phyloP scores from a whole-genome alignment of 64 coral and sea anemone genomes.

The Stichodactyla helianthus region DNA sequence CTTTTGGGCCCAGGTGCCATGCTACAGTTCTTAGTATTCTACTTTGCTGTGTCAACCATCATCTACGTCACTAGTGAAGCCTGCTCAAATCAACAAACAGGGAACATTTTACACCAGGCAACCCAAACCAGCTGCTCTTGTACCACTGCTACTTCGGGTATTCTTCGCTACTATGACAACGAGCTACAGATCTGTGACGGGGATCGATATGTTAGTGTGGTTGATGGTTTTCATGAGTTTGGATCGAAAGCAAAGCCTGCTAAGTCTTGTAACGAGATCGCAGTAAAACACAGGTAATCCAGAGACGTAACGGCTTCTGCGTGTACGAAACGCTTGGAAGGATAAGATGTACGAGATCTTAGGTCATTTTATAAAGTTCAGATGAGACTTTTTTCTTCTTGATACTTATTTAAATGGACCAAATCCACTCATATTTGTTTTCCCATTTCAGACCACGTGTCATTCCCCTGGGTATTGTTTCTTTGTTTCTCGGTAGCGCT shows the following conservation, averaged over 20 bases:
- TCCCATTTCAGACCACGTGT: too few species aligned
- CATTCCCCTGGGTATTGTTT: too few species aligned
- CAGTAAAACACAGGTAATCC: background rate
- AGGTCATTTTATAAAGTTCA: too few species aligned
- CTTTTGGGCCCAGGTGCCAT: background rate
- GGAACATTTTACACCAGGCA: background rate
- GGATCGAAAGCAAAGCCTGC: background rate
- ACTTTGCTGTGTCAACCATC: background rate
- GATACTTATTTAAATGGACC: too few species aligned
- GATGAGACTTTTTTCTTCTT: too few species aligned
- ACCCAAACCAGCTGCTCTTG: background rate
- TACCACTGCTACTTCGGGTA: background rate
- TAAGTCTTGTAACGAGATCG: background rate
- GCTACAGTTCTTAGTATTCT: background rate
- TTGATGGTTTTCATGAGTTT: background rate
- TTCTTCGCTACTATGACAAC: background rate
- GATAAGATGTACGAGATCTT: too few species aligned
- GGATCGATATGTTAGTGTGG: background rate
- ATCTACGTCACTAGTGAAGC: background rate
- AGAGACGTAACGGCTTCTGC: too few species aligned
- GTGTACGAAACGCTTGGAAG: too few species aligned
- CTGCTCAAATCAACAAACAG: background rate
- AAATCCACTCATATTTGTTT: too few species aligned
- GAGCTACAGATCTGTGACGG: conserved; percentile 2
- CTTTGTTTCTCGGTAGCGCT: too few species aligned